Percentiles rank a stretch among this genome's conserved stretches.
Evolutionary conservation across 2,113 vertebrate genomes (phyloP).

Genomic region (Takifugu bimaculatus): DNA sequence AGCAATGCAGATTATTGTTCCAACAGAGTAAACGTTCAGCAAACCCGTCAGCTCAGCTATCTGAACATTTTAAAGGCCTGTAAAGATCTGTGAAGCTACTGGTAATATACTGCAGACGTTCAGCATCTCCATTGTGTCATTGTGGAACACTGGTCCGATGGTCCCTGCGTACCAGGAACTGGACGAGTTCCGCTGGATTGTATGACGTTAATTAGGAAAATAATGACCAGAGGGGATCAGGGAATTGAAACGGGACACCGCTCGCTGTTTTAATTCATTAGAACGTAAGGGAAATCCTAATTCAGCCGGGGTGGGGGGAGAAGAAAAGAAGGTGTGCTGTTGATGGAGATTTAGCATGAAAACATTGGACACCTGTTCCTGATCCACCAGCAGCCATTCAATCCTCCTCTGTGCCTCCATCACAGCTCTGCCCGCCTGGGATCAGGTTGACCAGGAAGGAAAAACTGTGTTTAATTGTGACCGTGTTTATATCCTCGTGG

Average conservation of each 20-base stretch:
- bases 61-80: constrained; percentile 16
- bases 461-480: neutral
- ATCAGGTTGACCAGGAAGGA: constrained; percentile 37
- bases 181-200: constrained; percentile 23
- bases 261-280: constrained; percentile 32
- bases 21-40: constrained; percentile 9
- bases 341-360: constrained; percentile 30
- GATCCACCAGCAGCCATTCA: constrained; percentile 22
- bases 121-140: neutral
- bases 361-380: constrained; percentile 54
- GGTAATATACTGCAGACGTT: constrained; percentile 11
- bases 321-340: constrained; percentile 7
- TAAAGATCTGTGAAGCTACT: constrained; percentile 3
- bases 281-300: constrained; percentile 25
- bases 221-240: constrained; percentile 33
- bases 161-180: constrained; percentile 19
- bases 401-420: constrained; percentile 3
- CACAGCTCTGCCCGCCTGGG: constrained; percentile 20
- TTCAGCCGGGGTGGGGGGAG: neutral
- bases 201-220: constrained; percentile 45
- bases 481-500: constrained; percentile 3
- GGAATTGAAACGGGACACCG: constrained; percentile 41
- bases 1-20: constrained; percentile 15
- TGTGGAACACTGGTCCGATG: constrained; percentile 2
- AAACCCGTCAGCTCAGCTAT: constrained; percentile 24